Evolutionary conservation across 2,888 invertebrate species (phyloP).

Genomic region (Drosophila differens): DNA sequence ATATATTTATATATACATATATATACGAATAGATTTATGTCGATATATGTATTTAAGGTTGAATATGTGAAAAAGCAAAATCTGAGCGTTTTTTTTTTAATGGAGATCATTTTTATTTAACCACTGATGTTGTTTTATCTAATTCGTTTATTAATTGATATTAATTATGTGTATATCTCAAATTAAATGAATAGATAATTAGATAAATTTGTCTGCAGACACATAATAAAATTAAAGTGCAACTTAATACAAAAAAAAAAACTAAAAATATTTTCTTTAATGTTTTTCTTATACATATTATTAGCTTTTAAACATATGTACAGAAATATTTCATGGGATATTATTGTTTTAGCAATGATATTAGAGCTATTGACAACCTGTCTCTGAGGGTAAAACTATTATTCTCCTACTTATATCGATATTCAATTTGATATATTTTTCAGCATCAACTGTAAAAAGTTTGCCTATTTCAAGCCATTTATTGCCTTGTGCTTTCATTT

Average conservation of each 20-base stretch:
- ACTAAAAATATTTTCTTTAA: background rate
- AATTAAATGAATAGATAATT: constrained; percentile 2
- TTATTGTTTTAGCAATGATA: background rate
- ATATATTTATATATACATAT: background rate
- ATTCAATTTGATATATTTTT: background rate
- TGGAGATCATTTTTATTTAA: background rate
- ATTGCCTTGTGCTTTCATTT: background rate
- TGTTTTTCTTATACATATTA: background rate
- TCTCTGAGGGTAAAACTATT: background rate
- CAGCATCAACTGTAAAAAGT: background rate
- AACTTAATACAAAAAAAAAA: background rate
- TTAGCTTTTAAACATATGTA: background rate
- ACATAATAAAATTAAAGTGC: background rate
- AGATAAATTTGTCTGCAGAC: constrained; percentile 12
- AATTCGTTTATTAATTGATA: background rate
- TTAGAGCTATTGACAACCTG: background rate
- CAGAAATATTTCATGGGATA: background rate
- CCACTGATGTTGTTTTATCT: background rate
- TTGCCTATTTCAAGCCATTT: background rate
- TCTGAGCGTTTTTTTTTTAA: background rate
- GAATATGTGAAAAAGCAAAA: background rate
- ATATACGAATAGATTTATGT: background rate
- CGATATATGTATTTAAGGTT: background rate
- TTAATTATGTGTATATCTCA: background rate
- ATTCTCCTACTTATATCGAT: background rate